Percentiles rank a stretch among this genome's conserved stretches.
Evolutionary conservation across 2,888 invertebrate species (phyloP).

Genomic region (Tiphia femorata): DNA sequence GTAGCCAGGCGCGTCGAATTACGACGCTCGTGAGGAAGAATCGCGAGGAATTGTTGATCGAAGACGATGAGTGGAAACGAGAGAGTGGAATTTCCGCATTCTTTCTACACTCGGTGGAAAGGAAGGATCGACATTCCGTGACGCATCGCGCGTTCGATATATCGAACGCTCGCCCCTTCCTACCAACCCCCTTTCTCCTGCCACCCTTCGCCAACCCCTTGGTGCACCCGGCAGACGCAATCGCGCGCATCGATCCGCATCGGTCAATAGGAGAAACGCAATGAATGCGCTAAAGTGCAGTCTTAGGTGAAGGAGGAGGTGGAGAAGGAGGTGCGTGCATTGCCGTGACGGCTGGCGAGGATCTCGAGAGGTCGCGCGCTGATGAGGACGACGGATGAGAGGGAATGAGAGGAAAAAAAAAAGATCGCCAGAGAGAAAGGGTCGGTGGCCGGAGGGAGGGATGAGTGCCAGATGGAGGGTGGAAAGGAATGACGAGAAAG

Average conservation of each 20-base stretch:
- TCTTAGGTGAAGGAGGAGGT: constrained; percentile 51
- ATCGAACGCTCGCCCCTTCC: background rate
- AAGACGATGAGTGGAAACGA: no score
- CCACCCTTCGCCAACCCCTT: no score
- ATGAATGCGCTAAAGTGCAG: constrained; percentile 62
- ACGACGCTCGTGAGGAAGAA: no score
- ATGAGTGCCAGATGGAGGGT: constrained; percentile 17
- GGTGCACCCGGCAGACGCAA: no score
- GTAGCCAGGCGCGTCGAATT: no score
- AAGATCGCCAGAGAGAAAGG: constrained; percentile 19
- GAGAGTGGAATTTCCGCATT: background rate
- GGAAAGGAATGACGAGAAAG: constrained; percentile 12
- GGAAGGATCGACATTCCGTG: constrained; percentile 27
- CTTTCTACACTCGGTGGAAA: background rate
- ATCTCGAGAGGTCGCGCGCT: constrained; percentile 40
- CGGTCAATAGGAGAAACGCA: constrained; percentile 58
- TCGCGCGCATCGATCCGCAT: constrained; percentile 62
- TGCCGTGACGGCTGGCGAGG: constrained; percentile 40
- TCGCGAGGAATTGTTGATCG: no score
- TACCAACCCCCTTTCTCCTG: no score
- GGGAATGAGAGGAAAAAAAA: constrained; percentile 16
- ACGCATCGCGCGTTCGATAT: constrained; percentile 41
- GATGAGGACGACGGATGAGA: constrained; percentile 29
- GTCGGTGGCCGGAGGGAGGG: constrained; percentile 23
- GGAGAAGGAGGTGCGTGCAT: constrained; percentile 47